phyloP scores from a whole-genome alignment of 2,113 vertebrate genomes.

The Nicator chloris region DNA sequence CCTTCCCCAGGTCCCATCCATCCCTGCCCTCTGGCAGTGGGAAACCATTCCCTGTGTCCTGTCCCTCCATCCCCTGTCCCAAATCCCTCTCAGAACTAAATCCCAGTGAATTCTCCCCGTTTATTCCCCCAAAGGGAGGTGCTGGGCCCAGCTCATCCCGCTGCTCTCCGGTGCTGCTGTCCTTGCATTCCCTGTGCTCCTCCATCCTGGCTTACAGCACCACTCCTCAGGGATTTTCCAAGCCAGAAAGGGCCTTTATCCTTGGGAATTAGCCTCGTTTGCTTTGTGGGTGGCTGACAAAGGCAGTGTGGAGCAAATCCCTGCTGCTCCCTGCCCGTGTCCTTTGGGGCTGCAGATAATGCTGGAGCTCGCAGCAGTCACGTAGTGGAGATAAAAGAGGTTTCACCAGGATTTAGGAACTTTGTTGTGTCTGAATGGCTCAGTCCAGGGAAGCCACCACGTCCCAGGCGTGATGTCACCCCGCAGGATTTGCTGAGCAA shows the following conservation, averaged over 20 bases:
- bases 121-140: background rate
- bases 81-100: background rate
- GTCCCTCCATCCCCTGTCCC: background rate
- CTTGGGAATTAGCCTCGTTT: background rate
- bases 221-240: background rate
- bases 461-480: background rate
- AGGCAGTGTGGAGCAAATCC: background rate
- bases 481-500: background rate
- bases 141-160: background rate
- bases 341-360: background rate
- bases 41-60: background rate
- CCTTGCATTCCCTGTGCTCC: background rate
- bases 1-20: background rate
- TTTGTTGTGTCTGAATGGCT: constrained; percentile 17
- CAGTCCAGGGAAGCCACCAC: background rate
- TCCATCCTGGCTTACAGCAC: background rate
- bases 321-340: background rate
- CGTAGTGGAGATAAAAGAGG: background rate
- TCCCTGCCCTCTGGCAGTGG: background rate
- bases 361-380: background rate
- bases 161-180: background rate
- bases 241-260: background rate
- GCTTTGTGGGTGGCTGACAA: background rate
- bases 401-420: background rate
- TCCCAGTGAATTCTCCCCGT: background rate